Conservation (phyloP, 23 tunicate species). For the Halocynthia roretzi region DNA sequence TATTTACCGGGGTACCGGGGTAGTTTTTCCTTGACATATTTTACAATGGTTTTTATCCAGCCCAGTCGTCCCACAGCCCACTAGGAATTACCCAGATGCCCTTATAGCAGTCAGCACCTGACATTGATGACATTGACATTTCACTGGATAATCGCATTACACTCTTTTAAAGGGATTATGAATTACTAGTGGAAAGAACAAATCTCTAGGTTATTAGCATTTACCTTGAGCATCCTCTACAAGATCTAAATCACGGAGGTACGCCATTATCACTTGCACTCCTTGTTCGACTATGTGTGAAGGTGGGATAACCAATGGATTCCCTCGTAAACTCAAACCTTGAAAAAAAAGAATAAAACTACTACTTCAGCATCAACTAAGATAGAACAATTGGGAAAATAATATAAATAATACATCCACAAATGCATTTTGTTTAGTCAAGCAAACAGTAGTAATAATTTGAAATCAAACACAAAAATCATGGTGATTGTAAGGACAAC, state of each 20-base stretch:
- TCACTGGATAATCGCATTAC: too few relatives aligned
- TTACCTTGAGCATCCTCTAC: conserved; percentile 2
- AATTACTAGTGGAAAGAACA: too few relatives aligned
- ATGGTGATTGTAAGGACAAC: not conserved
- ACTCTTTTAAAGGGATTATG: too few relatives aligned
- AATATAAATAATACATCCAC: too few relatives aligned
- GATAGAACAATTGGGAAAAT: not conserved
- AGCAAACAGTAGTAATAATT: not conserved
- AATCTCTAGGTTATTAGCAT: not conserved
- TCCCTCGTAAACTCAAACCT: conserved; percentile 75
- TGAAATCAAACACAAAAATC: not conserved
- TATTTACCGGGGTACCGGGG: too few relatives aligned
- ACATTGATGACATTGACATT: too few relatives aligned
- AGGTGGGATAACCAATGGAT: conserved; percentile 63
- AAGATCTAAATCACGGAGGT: conserved; percentile 46
- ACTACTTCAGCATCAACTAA: not conserved
- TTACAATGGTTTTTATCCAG: too few relatives aligned
- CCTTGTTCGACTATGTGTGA: conserved; percentile 71
- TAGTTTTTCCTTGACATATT: too few relatives aligned
- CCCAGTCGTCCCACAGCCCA: too few relatives aligned
- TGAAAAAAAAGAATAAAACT: not conserved
- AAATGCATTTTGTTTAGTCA: too few relatives aligned
- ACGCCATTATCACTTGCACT: conserved; percentile 74
- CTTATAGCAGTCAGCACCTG: too few relatives aligned
- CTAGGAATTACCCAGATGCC: too few relatives aligned